Percentiles rank a stretch among this genome's conserved stretches.
Evolutionary conservation across 2,888 invertebrate species (phyloP).

Genomic region (Monochamus alternatus): DNA sequence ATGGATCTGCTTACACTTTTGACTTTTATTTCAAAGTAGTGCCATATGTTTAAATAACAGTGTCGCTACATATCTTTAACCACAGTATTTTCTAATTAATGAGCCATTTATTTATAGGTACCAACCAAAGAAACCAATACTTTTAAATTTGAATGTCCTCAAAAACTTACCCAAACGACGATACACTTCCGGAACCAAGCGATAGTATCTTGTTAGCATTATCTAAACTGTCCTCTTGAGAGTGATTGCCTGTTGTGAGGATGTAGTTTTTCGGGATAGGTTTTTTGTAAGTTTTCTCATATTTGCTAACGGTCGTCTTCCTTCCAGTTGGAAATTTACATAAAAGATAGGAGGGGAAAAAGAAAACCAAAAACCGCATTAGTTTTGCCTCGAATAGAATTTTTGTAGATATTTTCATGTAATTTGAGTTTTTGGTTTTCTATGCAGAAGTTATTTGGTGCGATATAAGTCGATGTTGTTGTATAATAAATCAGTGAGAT

Average conservation of each 20-base stretch:
- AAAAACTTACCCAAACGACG: conserved; percentile 80
- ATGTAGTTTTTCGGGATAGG: conserved; percentile 84
- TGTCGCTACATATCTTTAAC: too few relatives aligned
- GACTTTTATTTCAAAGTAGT: too few relatives aligned
- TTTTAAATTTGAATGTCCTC: conserved; percentile 38
- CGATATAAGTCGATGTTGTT: too few relatives aligned
- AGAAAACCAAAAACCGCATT: conserved; percentile 51
- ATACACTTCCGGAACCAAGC: conserved; percentile 79
- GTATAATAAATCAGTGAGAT: too few relatives aligned
- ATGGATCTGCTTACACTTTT: too few relatives aligned
- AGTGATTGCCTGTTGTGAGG: conserved; percentile 81
- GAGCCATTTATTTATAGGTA: conserved; percentile 31
- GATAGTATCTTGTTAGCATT: conserved; percentile 85
- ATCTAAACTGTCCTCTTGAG: conserved; percentile 86
- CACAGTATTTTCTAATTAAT: not conserved
- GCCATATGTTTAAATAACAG: too few relatives aligned
- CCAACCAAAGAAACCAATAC: not conserved
- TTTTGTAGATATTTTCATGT: conserved; percentile 15
- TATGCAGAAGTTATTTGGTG: too few relatives aligned
- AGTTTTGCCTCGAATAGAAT: conserved; percentile 42
- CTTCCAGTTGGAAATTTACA: conserved; percentile 75
- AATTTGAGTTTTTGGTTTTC: conserved; percentile 31
- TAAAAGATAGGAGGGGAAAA: conserved; percentile 48
- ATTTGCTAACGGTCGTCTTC: conserved; percentile 91
- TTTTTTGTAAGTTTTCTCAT: conserved; percentile 92